Conservation (phyloP, 2,113 vertebrate genomes). For the Carassius gibelio region DNA sequence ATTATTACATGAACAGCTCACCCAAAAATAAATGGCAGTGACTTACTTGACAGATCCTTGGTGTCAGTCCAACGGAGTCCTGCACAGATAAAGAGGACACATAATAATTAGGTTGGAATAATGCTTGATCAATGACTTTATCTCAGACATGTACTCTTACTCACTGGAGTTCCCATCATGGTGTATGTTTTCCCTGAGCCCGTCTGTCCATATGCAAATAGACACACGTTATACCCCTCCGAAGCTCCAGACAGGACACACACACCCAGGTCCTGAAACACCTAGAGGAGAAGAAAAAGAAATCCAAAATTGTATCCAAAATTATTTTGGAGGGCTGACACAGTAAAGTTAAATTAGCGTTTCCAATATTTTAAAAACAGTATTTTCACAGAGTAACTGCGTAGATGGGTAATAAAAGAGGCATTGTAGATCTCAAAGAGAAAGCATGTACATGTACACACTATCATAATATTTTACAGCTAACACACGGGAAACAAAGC, state of each 20-base stretch:
- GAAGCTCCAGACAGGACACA: slow-evolving; percentile 88
- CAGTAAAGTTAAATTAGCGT: no score
- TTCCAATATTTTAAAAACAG: no score
- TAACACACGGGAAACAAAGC: not conserved
- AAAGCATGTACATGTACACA: not conserved
- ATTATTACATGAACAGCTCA: no score
- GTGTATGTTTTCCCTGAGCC: slow-evolving; percentile 98
- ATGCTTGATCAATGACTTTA: not conserved
- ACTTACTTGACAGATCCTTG: slow-evolving; percentile 94
- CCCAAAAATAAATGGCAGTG: not conserved
- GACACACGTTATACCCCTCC: slow-evolving; percentile 93
- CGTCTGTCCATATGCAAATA: slow-evolving; percentile 98
- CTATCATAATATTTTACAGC: not conserved
- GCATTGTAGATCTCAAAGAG: not conserved
- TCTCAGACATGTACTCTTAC: slow-evolving; percentile 49
- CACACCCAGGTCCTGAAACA: slow-evolving; percentile 94
- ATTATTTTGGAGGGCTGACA: no score
- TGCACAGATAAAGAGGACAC: slow-evolving; percentile 59
- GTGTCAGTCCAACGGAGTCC: slow-evolving; percentile 91
- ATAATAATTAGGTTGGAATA: not conserved
- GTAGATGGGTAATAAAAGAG: not conserved
- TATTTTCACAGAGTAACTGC: not conserved
- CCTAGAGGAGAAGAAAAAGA: slow-evolving; percentile 69
- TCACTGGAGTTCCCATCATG: slow-evolving; percentile 97
- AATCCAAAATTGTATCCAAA: no score